Percentiles rank a stretch among this genome's conserved stretches.
phyloP scores from a whole-genome alignment of 2,113 vertebrate species.

The Hemichromis elongatus region DNA sequence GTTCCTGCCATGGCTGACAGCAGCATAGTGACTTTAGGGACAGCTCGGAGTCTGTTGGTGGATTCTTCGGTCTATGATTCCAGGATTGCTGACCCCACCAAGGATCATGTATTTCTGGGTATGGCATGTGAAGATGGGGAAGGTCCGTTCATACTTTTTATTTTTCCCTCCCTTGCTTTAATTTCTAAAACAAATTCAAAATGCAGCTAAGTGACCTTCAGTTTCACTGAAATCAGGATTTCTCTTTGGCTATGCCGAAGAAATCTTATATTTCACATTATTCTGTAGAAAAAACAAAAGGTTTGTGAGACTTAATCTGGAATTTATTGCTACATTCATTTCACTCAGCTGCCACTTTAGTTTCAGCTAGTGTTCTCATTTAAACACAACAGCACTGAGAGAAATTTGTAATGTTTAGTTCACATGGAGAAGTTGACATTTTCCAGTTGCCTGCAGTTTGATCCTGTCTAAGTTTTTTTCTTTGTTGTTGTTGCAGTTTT shows the following conservation, averaged over 20 bases:
- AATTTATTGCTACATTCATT: background rate
- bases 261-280: background rate
- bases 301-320: background rate
- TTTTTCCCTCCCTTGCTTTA: background rate
- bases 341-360: background rate
- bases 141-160: conserved; percentile 69
- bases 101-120: conserved; percentile 75
- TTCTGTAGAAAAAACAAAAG: background rate
- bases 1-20: conserved; percentile 82
- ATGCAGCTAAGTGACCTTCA: background rate
- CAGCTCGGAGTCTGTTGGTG: conserved; percentile 79
- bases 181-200: background rate
- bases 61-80: conserved; percentile 90
- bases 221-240: background rate
- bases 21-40: conserved; percentile 75
- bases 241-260: background rate
- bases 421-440: background rate
- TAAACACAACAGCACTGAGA: background rate
- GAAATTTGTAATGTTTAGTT: background rate
- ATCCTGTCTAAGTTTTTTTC: background rate
- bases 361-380: background rate
- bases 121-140: conserved; percentile 71
- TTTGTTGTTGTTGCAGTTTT: no score
- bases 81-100: conserved; percentile 82
- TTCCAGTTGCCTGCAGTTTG: background rate